Evolutionary conservation across 2,888 invertebrate species (phyloP), one percentile per base, ranked within the genome.

Genomic region (Bombylius discolor): DNA sequence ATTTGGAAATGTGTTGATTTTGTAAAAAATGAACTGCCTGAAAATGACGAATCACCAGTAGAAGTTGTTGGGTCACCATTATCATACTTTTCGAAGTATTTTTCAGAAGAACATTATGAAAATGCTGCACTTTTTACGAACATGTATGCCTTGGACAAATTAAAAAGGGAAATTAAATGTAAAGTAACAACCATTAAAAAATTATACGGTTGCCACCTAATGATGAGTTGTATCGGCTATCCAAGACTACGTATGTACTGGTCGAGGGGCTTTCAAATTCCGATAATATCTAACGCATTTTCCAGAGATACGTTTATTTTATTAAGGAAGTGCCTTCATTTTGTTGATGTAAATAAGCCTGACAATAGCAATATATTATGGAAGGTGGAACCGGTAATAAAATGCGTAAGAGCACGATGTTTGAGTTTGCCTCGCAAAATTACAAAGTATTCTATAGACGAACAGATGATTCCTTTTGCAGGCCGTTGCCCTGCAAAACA

Each of bases 401-500:
- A 67, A 54, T 60, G 64, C 14, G 66, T 66, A 9, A 55, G 64
- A 51, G 60, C 62, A 32, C 53, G 63, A 39, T 66, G 65, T 58
- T 54, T 62, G 12, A 50, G 62, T 49, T 47, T 66, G 13, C 58
- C 57, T 0, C 51, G 64, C 45, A 53, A 59, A 44, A 56, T 60
- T 32, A 59, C 52, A 23, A 63, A 61, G n/a, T 66, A 64, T 52
- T 59, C 59, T 11, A 65, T 65, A 48, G 64, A 65, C 53, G 63
- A 65, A 50, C 65, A 66, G 53, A 67, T 67, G 63, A 63, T 64
- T 14, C 62, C 64, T 9, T 68, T 70, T 61, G 61, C 59, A 45
- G 63, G 65, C 33, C 58, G 55, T 54, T 64, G 52, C 58, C 54
- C 58, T 12, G 53, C 34, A 12, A 45, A 54, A 8, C 56, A 53